Evolutionary conservation across 2,113 vertebrate species (phyloP), one percentile per base, ranked within the genome.

Genomic region (Nipponia nippon): DNA sequence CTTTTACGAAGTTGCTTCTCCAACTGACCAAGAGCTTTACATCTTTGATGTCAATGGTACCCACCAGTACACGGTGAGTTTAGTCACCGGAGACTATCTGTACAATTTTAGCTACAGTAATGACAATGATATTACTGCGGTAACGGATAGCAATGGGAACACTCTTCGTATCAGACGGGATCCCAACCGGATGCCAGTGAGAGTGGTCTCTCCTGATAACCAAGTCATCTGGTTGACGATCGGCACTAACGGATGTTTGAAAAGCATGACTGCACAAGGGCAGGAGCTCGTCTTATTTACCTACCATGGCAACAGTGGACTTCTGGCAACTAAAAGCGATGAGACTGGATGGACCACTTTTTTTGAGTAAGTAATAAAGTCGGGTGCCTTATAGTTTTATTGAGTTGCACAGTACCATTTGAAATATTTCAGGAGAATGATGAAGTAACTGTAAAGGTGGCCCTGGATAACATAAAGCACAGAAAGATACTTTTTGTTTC

Each of bases 331-430:
- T 6, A 99, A 99, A 97, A 99, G 99, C 0, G 99, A 99, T 29
- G 99, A 99, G 95, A 99, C 99, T 32, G 99, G 99, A 81, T 99
- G 99, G 99, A 99, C 99, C 6, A 99, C 99, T 9, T 99, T 99
- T 96, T 99, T 99, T 89, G 99, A 99, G 99, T 99, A 98, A 99
- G 99, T 99, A 94, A 71, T 77, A 26, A 40, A 88, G 71, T 32
- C 9, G 73, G 26, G 13, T 73, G n/a, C 40, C 30, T 27, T 65
- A 16, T 4, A 29, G 29, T 50, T 82, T 69, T n/a, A 29, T 25
- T 56, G 77, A 38, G 55, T 56, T 77, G 8, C 13, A 5, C 40
- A 25, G 15, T 25, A 50, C 30, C 32, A 6, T 77, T 73, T 81
- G 36, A 81, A 80, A 40, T 89, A 78, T 61, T 92, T 85, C 50